Conservation (phyloP, 2,113 vertebrate genomes). For the Prunella fulvescens region DNA sequence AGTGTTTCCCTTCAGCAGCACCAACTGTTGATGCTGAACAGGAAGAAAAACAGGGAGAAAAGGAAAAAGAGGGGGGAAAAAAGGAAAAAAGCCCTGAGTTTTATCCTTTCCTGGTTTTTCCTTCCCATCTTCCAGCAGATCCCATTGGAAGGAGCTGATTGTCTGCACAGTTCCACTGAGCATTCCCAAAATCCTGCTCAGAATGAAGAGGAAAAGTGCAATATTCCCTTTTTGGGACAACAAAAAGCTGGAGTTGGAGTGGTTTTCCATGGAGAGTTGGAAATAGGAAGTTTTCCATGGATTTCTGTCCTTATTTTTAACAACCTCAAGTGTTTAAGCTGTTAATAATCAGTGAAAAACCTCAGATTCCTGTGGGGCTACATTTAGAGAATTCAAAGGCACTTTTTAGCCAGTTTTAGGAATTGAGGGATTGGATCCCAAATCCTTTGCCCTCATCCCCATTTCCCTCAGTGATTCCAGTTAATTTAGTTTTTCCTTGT, state of each 20-base stretch:
- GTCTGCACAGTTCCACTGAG: not conserved
- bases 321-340: not conserved
- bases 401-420: not conserved
- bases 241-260: not conserved
- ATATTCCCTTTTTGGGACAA: not conserved
- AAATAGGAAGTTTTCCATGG: not conserved
- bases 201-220: not conserved
- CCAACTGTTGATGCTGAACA: not conserved
- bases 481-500: not conserved
- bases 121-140: not conserved
- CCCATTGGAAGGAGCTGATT: not conserved
- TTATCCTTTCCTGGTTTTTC: not conserved
- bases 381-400: not conserved
- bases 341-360: not conserved
- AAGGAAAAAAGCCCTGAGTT: rapidly evolving
- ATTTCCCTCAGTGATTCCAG: not conserved
- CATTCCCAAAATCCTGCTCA: not conserved
- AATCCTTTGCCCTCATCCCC: not conserved
- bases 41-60: not conserved
- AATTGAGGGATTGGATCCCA: not conserved
- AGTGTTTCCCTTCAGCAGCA: not conserved
- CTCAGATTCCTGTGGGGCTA: not conserved
- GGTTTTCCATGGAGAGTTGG: not conserved
- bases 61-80: not conserved
- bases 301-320: not conserved